A percentile compares a stretch with the other conserved stretches of the same genome.
These are phyloP conservation scores for Latrodectus hesperus DNA, from an alignment of 2,888 invertebrate genomes.

Conservation along the genomic window DNA sequence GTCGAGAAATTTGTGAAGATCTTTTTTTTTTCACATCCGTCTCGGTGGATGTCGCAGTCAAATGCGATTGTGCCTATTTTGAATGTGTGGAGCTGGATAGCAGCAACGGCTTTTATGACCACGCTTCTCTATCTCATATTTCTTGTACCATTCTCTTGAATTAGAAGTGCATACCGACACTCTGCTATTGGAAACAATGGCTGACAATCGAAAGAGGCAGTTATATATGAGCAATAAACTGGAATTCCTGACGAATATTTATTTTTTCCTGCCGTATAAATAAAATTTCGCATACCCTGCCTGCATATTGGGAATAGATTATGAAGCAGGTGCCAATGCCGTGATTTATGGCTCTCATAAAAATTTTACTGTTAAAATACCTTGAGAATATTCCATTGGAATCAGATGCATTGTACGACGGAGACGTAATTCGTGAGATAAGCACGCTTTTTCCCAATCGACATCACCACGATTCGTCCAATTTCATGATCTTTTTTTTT, in stretches of 20 bases:
- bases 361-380: slow-evolving; percentile 36
- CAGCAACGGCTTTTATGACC: slow-evolving; percentile 32
- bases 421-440: slow-evolving; percentile 24
- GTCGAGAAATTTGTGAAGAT: background rate
- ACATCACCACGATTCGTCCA: slow-evolving; percentile 17
- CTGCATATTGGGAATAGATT: slow-evolving; percentile 64
- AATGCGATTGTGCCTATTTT: slow-evolving; percentile 10
- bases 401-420: slow-evolving; percentile 29
- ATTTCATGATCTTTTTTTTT: slow-evolving; percentile 22
- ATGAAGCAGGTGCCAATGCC: slow-evolving; percentile 51
- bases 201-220: slow-evolving; percentile 34
- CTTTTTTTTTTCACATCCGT: background rate
- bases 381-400: slow-evolving; percentile 18
- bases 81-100: slow-evolving; percentile 18
- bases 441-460: slow-evolving; percentile 11
- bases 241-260: slow-evolving; percentile 51
- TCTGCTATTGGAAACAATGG: slow-evolving; percentile 47
- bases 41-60: background rate
- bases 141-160: slow-evolving; percentile 24
- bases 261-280: slow-evolving; percentile 35
- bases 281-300: slow-evolving; percentile 50
- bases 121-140: slow-evolving; percentile 34
- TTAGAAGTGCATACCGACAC: slow-evolving; percentile 38
- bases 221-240: slow-evolving; percentile 54
- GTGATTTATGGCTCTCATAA: slow-evolving; percentile 36